A percentile compares a stretch with the other conserved stretches of the same genome.
These are phyloP conservation scores for Yponomeuta cagnagella DNA, from an alignment of 2,888 invertebrate species.

Conservation along the genomic window DNA sequence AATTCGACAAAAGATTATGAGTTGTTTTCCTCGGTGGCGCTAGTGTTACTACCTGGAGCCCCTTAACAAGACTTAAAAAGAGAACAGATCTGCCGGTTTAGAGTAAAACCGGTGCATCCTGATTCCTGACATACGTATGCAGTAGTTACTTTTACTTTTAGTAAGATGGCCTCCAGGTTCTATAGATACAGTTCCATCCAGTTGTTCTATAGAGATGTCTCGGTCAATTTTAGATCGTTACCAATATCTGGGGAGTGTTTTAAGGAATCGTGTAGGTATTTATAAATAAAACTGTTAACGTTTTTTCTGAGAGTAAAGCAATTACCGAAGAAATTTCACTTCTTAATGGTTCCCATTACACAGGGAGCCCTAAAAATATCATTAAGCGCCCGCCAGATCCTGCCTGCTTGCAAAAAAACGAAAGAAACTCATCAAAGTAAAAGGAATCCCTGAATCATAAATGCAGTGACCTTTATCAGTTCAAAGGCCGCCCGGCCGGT, in stretches of 20 bases:
- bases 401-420: not conserved
- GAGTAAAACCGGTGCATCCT: not conserved
- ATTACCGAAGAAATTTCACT: not conserved
- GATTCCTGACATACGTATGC: not conserved
- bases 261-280: too few relatives aligned
- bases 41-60: too few relatives aligned
- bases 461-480: not conserved
- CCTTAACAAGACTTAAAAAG: too few relatives aligned
- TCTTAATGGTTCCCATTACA: not conserved
- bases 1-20: too few relatives aligned
- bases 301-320: too few relatives aligned
- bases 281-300: too few relatives aligned
- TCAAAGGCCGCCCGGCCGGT: not conserved
- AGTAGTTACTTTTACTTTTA: not conserved
- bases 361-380: not conserved
- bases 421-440: not conserved
- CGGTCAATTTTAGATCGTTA: too few relatives aligned
- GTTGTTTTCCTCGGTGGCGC: too few relatives aligned
- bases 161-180: not conserved
- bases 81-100: not conserved
- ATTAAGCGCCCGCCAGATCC: not conserved
- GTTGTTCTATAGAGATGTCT: too few relatives aligned
- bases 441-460: slow-evolving; percentile 1
- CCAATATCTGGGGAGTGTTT: too few relatives aligned
- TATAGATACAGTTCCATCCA: too few relatives aligned